phyloP scores from a whole-genome alignment of 2,888 invertebrate genomes.

The Plagodis dolabraria region DNA sequence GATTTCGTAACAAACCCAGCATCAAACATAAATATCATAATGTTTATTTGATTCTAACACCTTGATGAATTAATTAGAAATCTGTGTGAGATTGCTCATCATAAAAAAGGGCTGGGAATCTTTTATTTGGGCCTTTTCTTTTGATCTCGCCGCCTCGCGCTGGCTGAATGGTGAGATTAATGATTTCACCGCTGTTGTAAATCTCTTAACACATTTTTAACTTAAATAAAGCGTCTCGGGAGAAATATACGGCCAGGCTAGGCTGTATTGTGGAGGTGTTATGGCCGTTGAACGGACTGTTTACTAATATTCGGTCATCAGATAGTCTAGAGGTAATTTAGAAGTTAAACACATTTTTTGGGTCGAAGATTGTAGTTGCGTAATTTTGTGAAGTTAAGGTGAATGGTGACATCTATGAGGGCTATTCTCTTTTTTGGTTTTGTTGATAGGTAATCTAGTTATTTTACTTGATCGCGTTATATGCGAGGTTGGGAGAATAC shows the following conservation, averaged over 20 bases:
- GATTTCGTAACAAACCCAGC: conserved; percentile 26
- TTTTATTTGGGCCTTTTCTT: conserved; percentile 39
- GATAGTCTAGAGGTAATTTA: conserved; percentile 3
- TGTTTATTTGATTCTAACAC: conserved; percentile 52
- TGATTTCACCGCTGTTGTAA: conserved; percentile 42
- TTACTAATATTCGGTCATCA: conserved; percentile 14
- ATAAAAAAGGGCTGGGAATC: conserved; percentile 44
- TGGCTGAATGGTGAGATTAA: conserved; percentile 41
- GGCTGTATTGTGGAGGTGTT: conserved; percentile 26
- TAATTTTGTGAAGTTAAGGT: no score
- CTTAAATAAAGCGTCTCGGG: conserved; percentile 51
- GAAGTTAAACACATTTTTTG: neutral
- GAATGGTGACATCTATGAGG: no score
- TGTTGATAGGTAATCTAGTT: no score
- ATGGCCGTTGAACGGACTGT: conserved; percentile 16
- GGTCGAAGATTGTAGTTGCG: no score
- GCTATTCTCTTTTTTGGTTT: no score
- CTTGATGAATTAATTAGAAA: conserved; percentile 60
- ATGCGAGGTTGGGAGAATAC: no score
- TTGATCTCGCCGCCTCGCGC: conserved; percentile 47
- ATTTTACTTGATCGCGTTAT: no score
- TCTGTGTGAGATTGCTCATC: conserved; percentile 48
- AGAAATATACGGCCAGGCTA: conserved; percentile 40
- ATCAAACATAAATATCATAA: conserved; percentile 39
- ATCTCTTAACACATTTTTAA: conserved; percentile 56